Evolutionary conservation across 2,888 invertebrate species (phyloP).

Genomic region (Vesta saturnalis): DNA sequence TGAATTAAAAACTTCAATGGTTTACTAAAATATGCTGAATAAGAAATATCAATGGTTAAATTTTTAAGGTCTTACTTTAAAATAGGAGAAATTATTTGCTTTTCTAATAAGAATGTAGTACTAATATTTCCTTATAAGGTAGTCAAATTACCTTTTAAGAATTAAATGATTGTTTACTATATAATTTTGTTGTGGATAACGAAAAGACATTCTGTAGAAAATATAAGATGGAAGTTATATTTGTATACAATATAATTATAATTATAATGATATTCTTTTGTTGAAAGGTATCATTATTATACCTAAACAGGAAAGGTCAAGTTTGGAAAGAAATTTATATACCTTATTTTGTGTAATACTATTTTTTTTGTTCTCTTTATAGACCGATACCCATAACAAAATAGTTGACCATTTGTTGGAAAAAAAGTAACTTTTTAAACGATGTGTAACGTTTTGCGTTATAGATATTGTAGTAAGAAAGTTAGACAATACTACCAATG

Average conservation of each 20-base stretch:
- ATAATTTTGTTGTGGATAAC: conserved; percentile 8
- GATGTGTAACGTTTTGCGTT: too few species aligned
- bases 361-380: too few species aligned
- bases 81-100: conserved; percentile 13
- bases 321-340: neutral
- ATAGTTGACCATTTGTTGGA: too few species aligned
- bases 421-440: too few species aligned
- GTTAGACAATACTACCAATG: too few species aligned
- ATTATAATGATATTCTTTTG: conserved; percentile 1
- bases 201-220: neutral
- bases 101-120: conserved; percentile 13
- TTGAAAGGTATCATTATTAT: neutral
- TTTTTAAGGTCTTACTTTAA: conserved; percentile 8
- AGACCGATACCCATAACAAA: too few species aligned
- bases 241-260: conserved; percentile 14
- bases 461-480: too few species aligned
- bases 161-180: conserved; percentile 15
- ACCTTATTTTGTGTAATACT: too few species aligned
- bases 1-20: neutral
- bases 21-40: neutral
- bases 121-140: conserved; percentile 8
- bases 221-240: neutral
- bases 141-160: conserved; percentile 6
- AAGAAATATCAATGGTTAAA: conserved; percentile 8
- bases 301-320: neutral